Evolutionary conservation across 2,888 invertebrate genomes (phyloP), one percentile per base, ranked within the genome.

Genomic region (Hipparchia sbordonii): DNA sequence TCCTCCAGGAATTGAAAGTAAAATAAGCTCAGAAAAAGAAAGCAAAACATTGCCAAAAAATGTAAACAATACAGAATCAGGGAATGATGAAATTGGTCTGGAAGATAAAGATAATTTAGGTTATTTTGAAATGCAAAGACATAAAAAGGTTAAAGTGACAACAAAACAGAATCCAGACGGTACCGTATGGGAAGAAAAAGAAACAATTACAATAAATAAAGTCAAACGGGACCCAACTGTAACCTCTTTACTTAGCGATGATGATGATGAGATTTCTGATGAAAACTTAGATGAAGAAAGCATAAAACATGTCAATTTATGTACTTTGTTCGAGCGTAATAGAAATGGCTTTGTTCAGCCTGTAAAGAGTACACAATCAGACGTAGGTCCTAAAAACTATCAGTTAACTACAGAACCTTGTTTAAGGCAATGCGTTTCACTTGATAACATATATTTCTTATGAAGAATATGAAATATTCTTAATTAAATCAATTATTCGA

Each of bases 121-220:
- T 5, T 83, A 81, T 52, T 84, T 81, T 73, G 84, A 86, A 74
- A 82, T 78, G 45, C 82, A 81, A 70, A 72, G 81, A 5, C 79
- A 80, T 13, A 85, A 78, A 76, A 83, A 83, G 33, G 80, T 77
- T n/a, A 85, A 77, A 77, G 76, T 87, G 0, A 84, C 73, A 56
- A 79, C 84, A 75, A 79, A 76, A 2, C 76, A 77, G 54, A 83
- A 85, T 48, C 67, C 75, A 6, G 86, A 87, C 79, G 87, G 85
- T 2, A 83, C 81, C 2, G 79, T 85, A 39, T 75, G 77, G 51
- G 85, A 88, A 77, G 79, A 83, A 62, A 84, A 74, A 74, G 78
- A 84, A 67, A 81, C 77, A 1, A 80, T 84, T 12, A 80, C 77
- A 8, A 79, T 82, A 3, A 81, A 69, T 48, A 81, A 80, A 72